phyloP scores from a whole-genome alignment of 92 coral and sea anemone genomes.

The Galaxea fascicularis region DNA sequence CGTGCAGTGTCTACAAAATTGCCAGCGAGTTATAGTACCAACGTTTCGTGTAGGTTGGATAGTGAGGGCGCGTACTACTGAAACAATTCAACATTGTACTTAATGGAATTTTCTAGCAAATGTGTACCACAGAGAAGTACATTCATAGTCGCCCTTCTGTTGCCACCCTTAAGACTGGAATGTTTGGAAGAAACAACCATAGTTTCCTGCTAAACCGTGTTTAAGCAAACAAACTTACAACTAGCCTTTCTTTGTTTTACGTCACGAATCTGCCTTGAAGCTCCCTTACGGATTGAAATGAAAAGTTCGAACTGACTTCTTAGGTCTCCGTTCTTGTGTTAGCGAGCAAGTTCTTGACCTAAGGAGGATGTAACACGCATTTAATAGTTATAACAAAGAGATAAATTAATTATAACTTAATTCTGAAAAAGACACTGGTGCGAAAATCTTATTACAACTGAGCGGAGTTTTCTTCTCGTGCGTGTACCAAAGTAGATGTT shows the following conservation, averaged over 20 bases:
- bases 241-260: not conserved
- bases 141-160: not conserved
- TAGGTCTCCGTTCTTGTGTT: not conserved
- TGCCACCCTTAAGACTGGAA: not conserved
- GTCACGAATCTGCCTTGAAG: not conserved
- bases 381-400: not conserved
- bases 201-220: slow-evolving; percentile 36
- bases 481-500: not conserved
- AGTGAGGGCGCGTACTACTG: no score
- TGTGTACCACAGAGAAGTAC: not conserved
- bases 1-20: not conserved
- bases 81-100: not conserved
- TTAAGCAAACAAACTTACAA: not conserved
- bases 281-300: not conserved
- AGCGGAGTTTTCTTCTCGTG: not conserved
- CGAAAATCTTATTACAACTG: not conserved
- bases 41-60: not conserved
- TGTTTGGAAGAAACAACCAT: not conserved
- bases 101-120: not conserved
- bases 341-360: not conserved
- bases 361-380: not conserved
- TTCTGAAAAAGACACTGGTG: not conserved
- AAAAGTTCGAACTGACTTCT: not conserved
- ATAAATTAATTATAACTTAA: not conserved
- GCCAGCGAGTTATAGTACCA: not conserved